Evolutionary conservation across 2,888 invertebrate genomes (phyloP).

Genomic region (Dryobota labecula): DNA sequence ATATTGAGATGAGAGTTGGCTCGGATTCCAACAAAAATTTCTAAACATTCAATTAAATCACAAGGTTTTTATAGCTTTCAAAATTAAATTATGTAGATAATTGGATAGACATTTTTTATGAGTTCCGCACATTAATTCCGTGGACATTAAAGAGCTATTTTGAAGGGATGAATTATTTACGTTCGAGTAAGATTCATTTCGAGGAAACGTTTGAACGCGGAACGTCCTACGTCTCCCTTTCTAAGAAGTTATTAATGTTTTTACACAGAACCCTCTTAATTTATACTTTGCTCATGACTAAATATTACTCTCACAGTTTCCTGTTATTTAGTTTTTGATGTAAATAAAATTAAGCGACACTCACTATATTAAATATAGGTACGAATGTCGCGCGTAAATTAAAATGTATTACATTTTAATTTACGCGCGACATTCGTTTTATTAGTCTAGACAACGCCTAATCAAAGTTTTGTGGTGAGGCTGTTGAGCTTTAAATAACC

Average conservation of each 20-base stretch:
- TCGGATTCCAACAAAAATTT: constrained; percentile 40
- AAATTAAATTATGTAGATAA: constrained; percentile 51
- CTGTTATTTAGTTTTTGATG: constrained; percentile 55
- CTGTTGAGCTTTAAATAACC: constrained; percentile 26
- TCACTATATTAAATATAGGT: neutral
- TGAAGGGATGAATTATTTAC: constrained; percentile 57
- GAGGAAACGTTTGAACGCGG: constrained; percentile 61
- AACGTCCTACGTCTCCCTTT: constrained; percentile 42
- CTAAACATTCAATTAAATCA: constrained; percentile 43
- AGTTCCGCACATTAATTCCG: constrained; percentile 34
- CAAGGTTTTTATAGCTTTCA: constrained; percentile 33
- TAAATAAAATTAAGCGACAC: constrained; percentile 43
- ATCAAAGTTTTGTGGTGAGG: constrained; percentile 28
- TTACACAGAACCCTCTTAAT: constrained; percentile 41
- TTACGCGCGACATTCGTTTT: constrained; percentile 23
- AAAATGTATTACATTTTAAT: constrained; percentile 24
- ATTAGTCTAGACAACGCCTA: constrained; percentile 16
- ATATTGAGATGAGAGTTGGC: constrained; percentile 51
- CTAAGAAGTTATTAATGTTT: constrained; percentile 45
- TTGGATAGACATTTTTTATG: constrained; percentile 53
- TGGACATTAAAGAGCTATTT: constrained; percentile 52
- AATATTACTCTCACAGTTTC: constrained; percentile 56
- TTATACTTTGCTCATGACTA: constrained; percentile 33
- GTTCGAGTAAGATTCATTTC: constrained; percentile 42
- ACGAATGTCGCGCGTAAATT: too few relatives aligned